Percentiles rank a stretch among this genome's conserved stretches.
Evolutionary conservation across 2,797 vertebrate species (phyloP).

Genomic region (Columba guinea): DNA sequence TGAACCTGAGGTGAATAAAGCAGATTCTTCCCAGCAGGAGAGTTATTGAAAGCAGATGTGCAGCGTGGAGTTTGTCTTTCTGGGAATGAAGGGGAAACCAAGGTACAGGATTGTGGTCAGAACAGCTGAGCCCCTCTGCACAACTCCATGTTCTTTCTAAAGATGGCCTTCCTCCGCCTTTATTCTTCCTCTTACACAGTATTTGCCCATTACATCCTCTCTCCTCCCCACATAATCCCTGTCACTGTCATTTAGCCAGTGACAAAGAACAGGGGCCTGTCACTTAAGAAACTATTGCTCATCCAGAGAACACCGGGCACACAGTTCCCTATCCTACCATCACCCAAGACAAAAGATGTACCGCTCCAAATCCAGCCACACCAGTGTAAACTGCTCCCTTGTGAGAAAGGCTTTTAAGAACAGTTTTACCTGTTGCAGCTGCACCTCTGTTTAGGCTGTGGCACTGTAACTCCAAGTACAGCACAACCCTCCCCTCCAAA

Average conservation of each 20-base stretch:
- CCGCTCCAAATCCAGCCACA: background rate
- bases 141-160: background rate
- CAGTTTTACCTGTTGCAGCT: background rate
- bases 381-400: background rate
- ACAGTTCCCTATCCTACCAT: background rate
- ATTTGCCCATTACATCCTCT: background rate
- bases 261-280: background rate
- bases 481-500: background rate
- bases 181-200: background rate
- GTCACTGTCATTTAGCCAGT: constrained; percentile 10
- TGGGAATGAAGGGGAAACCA: background rate
- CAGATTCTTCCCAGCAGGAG: background rate
- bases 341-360: background rate
- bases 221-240: background rate
- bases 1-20: background rate
- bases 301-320: background rate
- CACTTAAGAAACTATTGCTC: constrained; percentile 4
- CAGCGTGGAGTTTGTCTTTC: background rate
- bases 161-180: background rate
- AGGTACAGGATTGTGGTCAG: background rate
- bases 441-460: background rate
- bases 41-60: background rate
- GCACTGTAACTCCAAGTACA: background rate
- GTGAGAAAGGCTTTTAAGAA: background rate
- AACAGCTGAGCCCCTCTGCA: background rate